Evolutionary conservation across 2,797 vertebrate species (phyloP).

Genomic region (Synaphobranchus kaupii): DNA sequence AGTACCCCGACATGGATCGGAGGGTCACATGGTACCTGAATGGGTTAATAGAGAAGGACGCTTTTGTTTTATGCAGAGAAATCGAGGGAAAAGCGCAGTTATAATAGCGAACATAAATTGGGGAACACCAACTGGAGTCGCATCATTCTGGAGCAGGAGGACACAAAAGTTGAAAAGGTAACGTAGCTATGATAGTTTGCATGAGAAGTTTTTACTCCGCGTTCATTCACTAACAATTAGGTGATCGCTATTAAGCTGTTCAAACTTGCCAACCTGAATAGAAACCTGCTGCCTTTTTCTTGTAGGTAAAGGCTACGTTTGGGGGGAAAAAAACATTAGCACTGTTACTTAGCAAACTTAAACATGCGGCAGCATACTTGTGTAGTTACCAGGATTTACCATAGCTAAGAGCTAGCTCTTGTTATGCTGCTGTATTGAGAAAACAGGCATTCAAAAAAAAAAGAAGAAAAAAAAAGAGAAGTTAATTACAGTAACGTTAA

Average conservation of each 20-base stretch:
- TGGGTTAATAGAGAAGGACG: conserved; percentile 51
- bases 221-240: neutral
- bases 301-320: neutral
- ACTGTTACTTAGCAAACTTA: neutral
- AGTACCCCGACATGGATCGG: conserved; percentile 49
- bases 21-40: conserved; percentile 47
- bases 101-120: neutral
- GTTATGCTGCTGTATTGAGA: neutral
- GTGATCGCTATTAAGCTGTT: neutral
- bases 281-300: neutral
- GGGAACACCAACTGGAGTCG: conserved; percentile 8
- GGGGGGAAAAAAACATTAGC: neutral
- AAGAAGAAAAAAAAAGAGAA: neutral
- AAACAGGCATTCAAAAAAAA: neutral
- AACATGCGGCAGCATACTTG: neutral
- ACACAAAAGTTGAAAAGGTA: conserved; percentile 1
- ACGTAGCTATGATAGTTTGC: neutral
- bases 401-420: neutral
- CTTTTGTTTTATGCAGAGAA: conserved; percentile 38
- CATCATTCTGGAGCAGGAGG: neutral
- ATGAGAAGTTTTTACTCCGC: neutral
- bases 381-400: neutral
- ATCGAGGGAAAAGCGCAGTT: conserved; percentile 30
- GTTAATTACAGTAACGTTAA: neutral
- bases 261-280: neutral